Evolutionary conservation across 2,113 vertebrate genomes (phyloP).

Genomic region (Turnix velox): DNA sequence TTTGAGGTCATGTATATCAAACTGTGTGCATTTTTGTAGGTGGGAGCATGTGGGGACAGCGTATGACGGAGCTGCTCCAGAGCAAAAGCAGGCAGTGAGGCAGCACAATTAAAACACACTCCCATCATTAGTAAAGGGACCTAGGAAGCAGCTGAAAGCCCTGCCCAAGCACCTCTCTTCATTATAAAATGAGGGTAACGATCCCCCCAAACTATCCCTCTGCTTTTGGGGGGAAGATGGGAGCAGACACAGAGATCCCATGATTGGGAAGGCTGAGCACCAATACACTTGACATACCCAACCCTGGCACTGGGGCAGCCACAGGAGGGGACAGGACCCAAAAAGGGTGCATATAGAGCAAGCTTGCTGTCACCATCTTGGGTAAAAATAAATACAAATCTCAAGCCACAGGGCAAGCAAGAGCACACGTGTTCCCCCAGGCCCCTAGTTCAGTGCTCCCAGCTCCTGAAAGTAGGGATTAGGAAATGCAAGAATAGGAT

Average conservation of each 20-base stretch:
- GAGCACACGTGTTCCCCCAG: neutral
- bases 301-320: rapidly evolving
- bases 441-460: neutral
- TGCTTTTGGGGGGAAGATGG: neutral
- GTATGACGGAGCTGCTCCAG: neutral
- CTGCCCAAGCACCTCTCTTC: neutral
- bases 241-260: rapidly evolving
- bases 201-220: neutral
- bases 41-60: rapidly evolving
- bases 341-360: rapidly evolving
- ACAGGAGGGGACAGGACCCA: neutral
- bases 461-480: rapidly evolving
- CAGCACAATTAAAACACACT: neutral
- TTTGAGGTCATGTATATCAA: neutral
- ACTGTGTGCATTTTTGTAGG: neutral
- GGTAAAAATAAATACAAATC: neutral
- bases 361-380: neutral
- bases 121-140: neutral
- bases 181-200: neutral
- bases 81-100: rapidly evolving
- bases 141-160: neutral
- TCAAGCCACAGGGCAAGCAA: neutral
- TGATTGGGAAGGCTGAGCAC: neutral
- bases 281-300: rapidly evolving
- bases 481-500: neutral